phyloP scores from a whole-genome alignment of 1,140 invertebrate species.

The Drosophila sechellia region DNA sequence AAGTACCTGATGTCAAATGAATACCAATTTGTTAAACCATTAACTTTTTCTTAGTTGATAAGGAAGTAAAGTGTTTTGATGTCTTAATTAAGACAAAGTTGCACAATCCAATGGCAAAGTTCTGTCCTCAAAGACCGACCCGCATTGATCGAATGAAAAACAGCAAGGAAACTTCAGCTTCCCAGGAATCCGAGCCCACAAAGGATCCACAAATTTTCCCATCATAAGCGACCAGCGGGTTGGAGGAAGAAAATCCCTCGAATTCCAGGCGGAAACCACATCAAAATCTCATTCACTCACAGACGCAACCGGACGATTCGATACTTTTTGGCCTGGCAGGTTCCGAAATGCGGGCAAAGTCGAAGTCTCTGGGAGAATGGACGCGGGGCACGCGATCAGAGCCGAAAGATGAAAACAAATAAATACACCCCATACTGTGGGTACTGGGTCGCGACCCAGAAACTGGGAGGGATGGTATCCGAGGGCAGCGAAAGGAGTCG shows the following conservation, averaged over 20 bases:
- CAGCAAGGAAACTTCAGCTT: constrained; percentile 25
- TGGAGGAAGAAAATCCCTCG: constrained; percentile 40
- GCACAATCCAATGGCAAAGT: background rate
- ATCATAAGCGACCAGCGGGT: constrained; percentile 14
- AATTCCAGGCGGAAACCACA: constrained; percentile 49
- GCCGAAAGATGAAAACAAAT: constrained; percentile 51
- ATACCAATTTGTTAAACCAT: too few relatives aligned
- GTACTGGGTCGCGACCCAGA: constrained; percentile 41
- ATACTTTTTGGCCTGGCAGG: constrained; percentile 77
- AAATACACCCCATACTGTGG: constrained; percentile 61
- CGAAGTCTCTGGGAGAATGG: constrained; percentile 34
- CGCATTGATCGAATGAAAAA: constrained; percentile 54
- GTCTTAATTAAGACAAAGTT: background rate
- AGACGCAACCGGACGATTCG: constrained; percentile 54
- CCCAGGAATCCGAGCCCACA: constrained; percentile 35
- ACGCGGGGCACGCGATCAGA: constrained; percentile 67
- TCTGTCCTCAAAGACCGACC: constrained; percentile 27
- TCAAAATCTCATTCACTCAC: constrained; percentile 48
- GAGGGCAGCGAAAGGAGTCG: constrained; percentile 22
- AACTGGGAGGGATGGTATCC: constrained; percentile 31
- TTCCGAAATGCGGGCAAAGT: constrained; percentile 71
- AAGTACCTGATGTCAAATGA: too few relatives aligned
- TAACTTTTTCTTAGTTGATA: too few relatives aligned
- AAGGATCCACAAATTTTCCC: constrained; percentile 62
- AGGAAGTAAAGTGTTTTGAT: too few relatives aligned